Percentiles rank a stretch among this genome's conserved stretches.
Conservation (phyloP, 2,113 vertebrate genomes). For the Agapornis roseicollis region DNA sequence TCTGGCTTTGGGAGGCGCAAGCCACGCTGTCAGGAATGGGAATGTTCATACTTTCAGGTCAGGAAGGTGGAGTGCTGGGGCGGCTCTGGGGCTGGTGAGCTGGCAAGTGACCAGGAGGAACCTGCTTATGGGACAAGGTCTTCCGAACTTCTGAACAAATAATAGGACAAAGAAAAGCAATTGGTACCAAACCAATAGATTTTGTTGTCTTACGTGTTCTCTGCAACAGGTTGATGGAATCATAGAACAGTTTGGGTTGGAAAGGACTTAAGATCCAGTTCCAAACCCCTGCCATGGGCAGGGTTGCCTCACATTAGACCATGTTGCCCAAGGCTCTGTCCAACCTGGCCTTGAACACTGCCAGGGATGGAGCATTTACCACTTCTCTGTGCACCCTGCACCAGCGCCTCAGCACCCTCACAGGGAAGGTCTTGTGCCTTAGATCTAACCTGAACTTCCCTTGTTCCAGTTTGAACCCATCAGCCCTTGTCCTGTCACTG, state of each 20-base stretch:
- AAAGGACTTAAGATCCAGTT: neutral
- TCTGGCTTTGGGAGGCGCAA: neutral
- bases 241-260: neutral
- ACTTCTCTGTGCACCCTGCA: neutral
- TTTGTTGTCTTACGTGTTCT: neutral
- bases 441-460: neutral
- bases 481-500: neutral
- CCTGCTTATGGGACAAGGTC: neutral
- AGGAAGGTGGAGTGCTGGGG: neutral
- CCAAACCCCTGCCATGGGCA: neutral
- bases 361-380: neutral
- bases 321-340: neutral
- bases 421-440: neutral
- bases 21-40: rapidly evolving
- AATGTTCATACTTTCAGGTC: neutral
- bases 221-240: neutral
- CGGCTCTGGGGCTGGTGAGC: neutral
- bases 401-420: neutral
- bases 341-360: neutral
- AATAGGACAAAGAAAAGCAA: neutral
- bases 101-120: neutral
- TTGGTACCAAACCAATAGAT: neutral
- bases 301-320: neutral
- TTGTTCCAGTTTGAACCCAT: neutral
- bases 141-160: neutral